Conservation (phyloP, 2,888 invertebrate species). For the Bembecia ichneumoniformis region DNA sequence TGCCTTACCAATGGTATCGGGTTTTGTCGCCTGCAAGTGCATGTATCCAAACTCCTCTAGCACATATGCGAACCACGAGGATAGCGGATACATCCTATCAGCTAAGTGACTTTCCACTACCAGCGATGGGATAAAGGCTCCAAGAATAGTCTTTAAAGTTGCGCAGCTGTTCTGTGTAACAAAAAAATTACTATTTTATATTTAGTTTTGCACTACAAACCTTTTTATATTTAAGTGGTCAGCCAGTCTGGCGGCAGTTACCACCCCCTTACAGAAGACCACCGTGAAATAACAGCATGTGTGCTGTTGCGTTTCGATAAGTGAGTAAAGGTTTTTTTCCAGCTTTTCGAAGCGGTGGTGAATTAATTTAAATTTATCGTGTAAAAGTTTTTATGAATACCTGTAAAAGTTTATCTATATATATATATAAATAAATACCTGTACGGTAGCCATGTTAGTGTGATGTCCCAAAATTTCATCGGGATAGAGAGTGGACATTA, state of each 20-base stretch:
- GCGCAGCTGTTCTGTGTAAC: slow-evolving; percentile 17
- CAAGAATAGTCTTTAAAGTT: slow-evolving; percentile 48
- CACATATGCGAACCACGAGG: slow-evolving; percentile 20
- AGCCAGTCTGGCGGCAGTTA: no score
- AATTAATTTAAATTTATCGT: no score
- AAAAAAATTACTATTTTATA: not conserved
- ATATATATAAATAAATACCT: not conserved
- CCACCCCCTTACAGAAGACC: no score
- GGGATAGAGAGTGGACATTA: slow-evolving; percentile 71
- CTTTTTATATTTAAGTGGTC: no score
- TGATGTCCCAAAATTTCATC: slow-evolving; percentile 68
- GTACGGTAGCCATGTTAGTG: slow-evolving; percentile 72
- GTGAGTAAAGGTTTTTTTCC: no score
- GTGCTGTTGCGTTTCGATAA: no score
- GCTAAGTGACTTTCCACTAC: slow-evolving; percentile 65
- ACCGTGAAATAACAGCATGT: no score
- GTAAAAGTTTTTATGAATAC: no score
- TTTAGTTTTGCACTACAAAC: not conserved
- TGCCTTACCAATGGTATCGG: slow-evolving; percentile 84
- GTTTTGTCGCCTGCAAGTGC: slow-evolving; percentile 89
- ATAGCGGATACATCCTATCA: slow-evolving; percentile 63
- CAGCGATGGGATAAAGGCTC: slow-evolving; percentile 68
- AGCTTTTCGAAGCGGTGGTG: no score
- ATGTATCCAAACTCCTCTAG: slow-evolving; percentile 55
- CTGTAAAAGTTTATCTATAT: no score